Evolutionary conservation across 2,797 vertebrate species (phyloP), one percentile per base, ranked within the genome.

Genomic region (Catostomus latipinnis): DNA sequence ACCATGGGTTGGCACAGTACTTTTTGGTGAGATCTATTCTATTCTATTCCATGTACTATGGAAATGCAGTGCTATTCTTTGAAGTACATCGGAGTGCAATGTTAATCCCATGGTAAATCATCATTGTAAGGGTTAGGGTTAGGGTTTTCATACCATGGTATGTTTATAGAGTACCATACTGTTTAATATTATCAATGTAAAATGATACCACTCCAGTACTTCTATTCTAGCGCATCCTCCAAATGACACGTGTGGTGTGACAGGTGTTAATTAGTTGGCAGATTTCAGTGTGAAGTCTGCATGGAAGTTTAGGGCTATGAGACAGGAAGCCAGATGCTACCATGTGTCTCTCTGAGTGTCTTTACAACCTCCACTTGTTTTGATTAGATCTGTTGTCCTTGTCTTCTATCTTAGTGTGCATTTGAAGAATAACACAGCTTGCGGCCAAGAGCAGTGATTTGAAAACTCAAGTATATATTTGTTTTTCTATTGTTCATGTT

Each of bases 221-320:
- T 77, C 65, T 52, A 46, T 67, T 60, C 53, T 34, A 34, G 3
- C 34, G 34, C 13, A 50, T 69, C 16, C 16, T 63, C 69, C 1
- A 46, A 60, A 61, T 52, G 65, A 9, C 18, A 43, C 10, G 50
- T 65, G 66, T 48, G 13, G 16, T 53, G 43, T 81, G 83, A 82
- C 79, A 83, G 76, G 69, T 75, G 60, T 63, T 76, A 87, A 82
- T 83, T 84, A 85, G 65, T 56, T 69, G 5, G 53, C 75, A 77
- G 65, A 60, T 66, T 53, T 79, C 1, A 57, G 45, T 65, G 73
- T 22, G 46, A 71, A 71, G 54, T 56, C 54, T 74, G 45, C 67
- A 48, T 46, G 67, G 22, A 45, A 71, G 71, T 82, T 71, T 57
- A 50, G 71, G 74, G 74, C 73, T 58, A 52, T 60, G 68, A 71